Base-by-base conservation (phyloP, 1,140 invertebrate species). In the Aporrectodea caliginosa region DNA sequence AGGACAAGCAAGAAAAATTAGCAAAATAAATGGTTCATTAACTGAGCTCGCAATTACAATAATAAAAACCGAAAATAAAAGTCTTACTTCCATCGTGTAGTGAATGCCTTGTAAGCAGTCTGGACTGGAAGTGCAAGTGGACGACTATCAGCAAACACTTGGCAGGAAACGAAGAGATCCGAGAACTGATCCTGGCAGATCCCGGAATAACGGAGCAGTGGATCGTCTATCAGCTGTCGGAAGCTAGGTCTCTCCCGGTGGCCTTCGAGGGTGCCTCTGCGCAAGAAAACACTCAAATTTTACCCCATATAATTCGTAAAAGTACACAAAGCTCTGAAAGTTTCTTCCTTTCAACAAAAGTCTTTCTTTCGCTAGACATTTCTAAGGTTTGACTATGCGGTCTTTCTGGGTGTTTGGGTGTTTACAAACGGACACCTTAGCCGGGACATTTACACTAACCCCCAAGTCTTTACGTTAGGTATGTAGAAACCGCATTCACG, bases 31-130 rank as follows among this genome's bases (percentile, higher is more conserved):
- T 73, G 16, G 69, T 12, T 73, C 22, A n/a, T 69, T 29, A 16
- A 70, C 29, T 34, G 69, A 73, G 75, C 22, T 31, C 16, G 12
- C 14, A 32, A 22, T 29, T 77, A 2, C 68, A 79, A 80, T 32
- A 80, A 76, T 12, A 34, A 27, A 12, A 30, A 81, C 33, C 30
- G 68, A 31, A 73, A 78, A 81, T 80, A 69, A 70, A 32, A 80
- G 30, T 81, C 92, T 90, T 91, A 95, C 94, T 94, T 97, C 94
- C 95, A 98, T 85, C 96, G 89, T 58, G 92, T 94, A 68, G 92
- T 93, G 85, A 98, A 98, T 32, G 94, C 90, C 89, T 98, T 98
- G 84, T 98, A 98, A 1, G 95, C 92, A 31, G 96, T 98, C 69
- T 92, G 92, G 33, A 97, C 93, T 22, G 96, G 95, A 77, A 98